Evolutionary conservation across 2,888 invertebrate genomes (phyloP).

Genomic region (Homarus gammarus): DNA sequence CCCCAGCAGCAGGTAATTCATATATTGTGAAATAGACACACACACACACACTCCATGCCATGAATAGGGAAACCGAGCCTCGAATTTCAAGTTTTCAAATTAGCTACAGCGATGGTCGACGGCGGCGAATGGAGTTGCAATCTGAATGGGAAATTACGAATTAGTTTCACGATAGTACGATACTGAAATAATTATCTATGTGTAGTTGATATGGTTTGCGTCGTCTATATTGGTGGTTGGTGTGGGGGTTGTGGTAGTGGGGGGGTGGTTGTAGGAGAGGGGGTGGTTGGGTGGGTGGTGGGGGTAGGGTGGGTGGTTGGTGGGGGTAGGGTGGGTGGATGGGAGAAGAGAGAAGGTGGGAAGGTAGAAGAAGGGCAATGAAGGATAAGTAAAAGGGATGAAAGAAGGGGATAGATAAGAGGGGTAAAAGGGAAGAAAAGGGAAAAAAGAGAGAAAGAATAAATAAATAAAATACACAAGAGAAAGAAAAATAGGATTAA

Average conservation of each 20-base stretch:
- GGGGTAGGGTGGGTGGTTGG: no score
- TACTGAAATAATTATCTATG: not conserved
- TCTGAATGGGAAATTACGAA: slow-evolving; percentile 10
- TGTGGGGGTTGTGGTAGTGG: no score
- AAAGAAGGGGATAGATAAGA: not conserved
- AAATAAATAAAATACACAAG: no score
- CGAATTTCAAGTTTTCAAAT: slow-evolving; percentile 6
- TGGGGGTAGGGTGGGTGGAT: no score
- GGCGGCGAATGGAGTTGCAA: not conserved
- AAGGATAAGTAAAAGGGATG: slow-evolving; percentile 6
- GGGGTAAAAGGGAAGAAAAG: not conserved
- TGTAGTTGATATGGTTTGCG: not conserved
- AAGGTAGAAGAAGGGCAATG: not conserved
- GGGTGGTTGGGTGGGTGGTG: no score
- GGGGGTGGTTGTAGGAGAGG: no score
- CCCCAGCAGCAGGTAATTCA: not conserved
- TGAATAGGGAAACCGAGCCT: not conserved
- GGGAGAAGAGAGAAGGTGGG: not conserved
- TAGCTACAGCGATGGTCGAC: not conserved
- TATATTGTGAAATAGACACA: not conserved
- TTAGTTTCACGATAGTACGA: not conserved
- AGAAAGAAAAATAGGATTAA: no score
- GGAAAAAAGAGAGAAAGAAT: not conserved
- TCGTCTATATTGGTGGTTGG: not conserved
- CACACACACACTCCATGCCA: not conserved